These are phyloP conservation scores for Trichogramma pretiosum DNA, from an alignment of 1,140 invertebrate species.

Conservation along the genomic window DNA sequence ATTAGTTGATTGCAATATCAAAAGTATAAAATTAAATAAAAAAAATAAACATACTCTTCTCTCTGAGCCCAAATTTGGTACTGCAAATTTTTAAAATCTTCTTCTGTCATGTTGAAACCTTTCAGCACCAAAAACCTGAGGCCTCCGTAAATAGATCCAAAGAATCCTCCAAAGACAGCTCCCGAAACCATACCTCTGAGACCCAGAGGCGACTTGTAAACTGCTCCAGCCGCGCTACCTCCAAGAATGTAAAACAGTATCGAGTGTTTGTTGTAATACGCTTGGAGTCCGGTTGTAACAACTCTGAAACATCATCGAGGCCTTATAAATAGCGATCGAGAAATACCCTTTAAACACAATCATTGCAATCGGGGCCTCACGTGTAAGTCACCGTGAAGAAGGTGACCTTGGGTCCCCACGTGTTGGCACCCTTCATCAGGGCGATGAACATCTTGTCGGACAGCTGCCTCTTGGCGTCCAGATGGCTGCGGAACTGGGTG, in stretches of 20 bases:
- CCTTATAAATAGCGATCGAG: too few relatives aligned
- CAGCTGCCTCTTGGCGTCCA: slow-evolving; percentile 60
- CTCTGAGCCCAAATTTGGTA: slow-evolving; percentile 37
- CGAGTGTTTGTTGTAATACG: slow-evolving; percentile 56
- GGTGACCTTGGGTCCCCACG: slow-evolving; percentile 55
- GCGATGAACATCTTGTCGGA: slow-evolving; percentile 55
- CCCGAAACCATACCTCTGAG: slow-evolving; percentile 56
- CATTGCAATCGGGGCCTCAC: too few relatives aligned
- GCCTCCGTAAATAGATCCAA: slow-evolving; percentile 47
- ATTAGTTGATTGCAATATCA: background rate
- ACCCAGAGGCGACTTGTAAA: slow-evolving; percentile 57
- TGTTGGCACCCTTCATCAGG: slow-evolving; percentile 60
- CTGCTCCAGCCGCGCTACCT: slow-evolving; percentile 52
- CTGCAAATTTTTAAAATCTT: slow-evolving; percentile 48
- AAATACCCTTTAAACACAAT: too few relatives aligned
- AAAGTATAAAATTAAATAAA: background rate
- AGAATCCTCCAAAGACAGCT: slow-evolving; percentile 41
- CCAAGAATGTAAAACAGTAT: slow-evolving; percentile 56
- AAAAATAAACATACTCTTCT: slow-evolving; percentile 18
- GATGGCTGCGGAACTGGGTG: slow-evolving; percentile 54
- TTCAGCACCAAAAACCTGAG: slow-evolving; percentile 41
- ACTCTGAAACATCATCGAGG: slow-evolving; percentile 50
- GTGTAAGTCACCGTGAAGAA: slow-evolving; percentile 53
- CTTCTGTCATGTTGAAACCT: slow-evolving; percentile 45
- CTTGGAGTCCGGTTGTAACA: slow-evolving; percentile 51